Conservation (phyloP, 2,888 invertebrate species). For the Agrypnus murinus region DNA sequence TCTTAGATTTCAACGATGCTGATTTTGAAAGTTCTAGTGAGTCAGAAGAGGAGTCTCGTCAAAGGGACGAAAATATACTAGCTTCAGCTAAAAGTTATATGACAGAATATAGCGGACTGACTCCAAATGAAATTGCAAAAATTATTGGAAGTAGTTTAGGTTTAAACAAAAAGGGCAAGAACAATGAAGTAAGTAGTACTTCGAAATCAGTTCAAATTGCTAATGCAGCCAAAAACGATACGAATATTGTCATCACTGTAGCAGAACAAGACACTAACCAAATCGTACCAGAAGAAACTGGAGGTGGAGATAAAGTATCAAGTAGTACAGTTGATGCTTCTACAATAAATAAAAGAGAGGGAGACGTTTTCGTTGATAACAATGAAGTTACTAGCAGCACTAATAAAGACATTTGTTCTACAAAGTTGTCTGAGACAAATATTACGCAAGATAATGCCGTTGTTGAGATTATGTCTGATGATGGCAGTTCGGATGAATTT, state of each 20-base stretch:
- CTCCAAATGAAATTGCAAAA: conserved; percentile 79
- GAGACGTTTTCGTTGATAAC: neutral
- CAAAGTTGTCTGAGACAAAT: too few relatives aligned
- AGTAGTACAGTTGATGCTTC: conserved; percentile 20
- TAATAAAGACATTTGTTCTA: too few relatives aligned
- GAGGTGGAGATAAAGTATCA: conserved; percentile 4
- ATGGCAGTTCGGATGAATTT: conserved; percentile 56
- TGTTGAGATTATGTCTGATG: conserved; percentile 59
- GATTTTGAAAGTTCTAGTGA: conserved; percentile 63
- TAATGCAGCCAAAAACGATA: too few relatives aligned
- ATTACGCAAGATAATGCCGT: neutral
- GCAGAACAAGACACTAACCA: neutral
- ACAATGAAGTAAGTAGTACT: neutral
- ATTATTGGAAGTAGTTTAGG: conserved; percentile 68
- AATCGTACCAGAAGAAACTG: neutral
- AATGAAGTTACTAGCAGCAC: conserved; percentile 10
- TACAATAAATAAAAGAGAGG: conserved; percentile 24
- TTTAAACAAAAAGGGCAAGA: neutral
- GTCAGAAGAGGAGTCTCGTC: conserved; percentile 55
- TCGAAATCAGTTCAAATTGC: neutral
- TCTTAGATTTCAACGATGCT: conserved; percentile 58
- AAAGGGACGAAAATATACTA: conserved; percentile 65
- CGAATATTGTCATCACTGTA: too few relatives aligned
- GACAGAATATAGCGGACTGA: conserved; percentile 84
- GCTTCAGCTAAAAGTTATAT: conserved; percentile 82